These are phyloP conservation scores for Bursaphelenchus mucronatus DNA, from an alignment of 1,140 invertebrate genomes.

Conservation along the genomic window DNA sequence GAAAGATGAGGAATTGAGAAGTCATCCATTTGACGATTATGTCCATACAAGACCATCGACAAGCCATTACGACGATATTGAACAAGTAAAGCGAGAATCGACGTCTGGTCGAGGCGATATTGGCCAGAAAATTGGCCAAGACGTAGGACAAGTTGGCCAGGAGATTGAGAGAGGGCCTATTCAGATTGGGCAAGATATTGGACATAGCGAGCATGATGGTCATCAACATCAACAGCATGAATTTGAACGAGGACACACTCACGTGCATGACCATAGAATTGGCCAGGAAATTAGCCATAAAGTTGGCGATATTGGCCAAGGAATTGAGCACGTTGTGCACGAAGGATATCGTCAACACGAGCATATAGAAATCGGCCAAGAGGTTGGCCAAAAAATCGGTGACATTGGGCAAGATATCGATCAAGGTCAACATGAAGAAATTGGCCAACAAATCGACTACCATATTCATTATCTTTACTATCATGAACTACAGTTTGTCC, in stretches of 20 bases:
- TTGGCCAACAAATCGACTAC: too few species aligned
- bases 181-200: too few species aligned
- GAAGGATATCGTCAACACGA: too few species aligned
- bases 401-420: background rate
- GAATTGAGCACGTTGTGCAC: background rate
- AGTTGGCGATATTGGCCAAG: background rate
- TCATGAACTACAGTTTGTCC: background rate
- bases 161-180: too few species aligned
- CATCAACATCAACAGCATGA: background rate
- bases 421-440: too few species aligned
- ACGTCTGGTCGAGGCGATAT: too few species aligned
- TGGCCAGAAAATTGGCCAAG: too few species aligned
- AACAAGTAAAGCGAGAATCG: too few species aligned
- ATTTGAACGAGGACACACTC: too few species aligned
- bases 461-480: background rate
- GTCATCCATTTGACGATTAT: background rate
- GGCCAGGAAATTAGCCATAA: background rate
- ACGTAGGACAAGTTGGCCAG: background rate
- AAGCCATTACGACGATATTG: background rate
- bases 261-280: background rate
- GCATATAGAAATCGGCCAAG: background rate
- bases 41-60: constrained; percentile 5
- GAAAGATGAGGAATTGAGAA: constrained; percentile 10
- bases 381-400: background rate
- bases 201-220: background rate